Base-by-base conservation (phyloP, 1,140 invertebrate species). In the Nephotettix cincticeps region DNA sequence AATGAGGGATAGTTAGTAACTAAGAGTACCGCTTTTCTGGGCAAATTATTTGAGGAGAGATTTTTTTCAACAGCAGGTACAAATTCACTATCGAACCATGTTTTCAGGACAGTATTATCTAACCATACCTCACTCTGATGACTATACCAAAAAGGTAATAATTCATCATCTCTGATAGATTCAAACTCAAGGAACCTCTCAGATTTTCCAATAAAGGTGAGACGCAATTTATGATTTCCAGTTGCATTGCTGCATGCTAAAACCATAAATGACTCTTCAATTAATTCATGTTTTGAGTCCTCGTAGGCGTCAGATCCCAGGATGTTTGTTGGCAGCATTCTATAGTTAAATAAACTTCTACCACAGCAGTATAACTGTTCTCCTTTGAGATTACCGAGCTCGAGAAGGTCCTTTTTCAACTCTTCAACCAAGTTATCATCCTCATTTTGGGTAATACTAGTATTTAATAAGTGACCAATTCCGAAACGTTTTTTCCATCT, bases 21-120 rank as follows among this genome's bases (percentile, higher is more conserved):
- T 73, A 82, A 63, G 9, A 82, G 74, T 36, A 83, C 25, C 14
- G 78, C 79, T 78, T 80, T 80, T 71, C 73, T 72, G 58, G 71
- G 72, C 27, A 80, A 72, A 73, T 77, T 72, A 63, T 78, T 77
- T 65, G 70, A 40, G 2, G n/a, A n/a, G 11, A 43, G 21, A 47
- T 45, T 6, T 47, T 68, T 47, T 14, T 68, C 32, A 30, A 68
- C 21, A 13, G 36, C 19, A 45, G 40, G 65, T 9, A 68, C 36
- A 68, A 68, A 68, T 27, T 68, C 40, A 25, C 47, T 27, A 47
- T 9, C 1, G 47, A 45, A 68, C 65, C 65, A 47, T 19, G n/a
- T 68, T 27, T 47, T 68, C 75, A 73, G 68, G 76, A 79, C 21
- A 66, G 63, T 27, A 27, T 14, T 4, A 65, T 65, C 27, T 30